Evolutionary conservation across 2,888 invertebrate species (phyloP).

Genomic region (Drosophila paranaensis): DNA sequence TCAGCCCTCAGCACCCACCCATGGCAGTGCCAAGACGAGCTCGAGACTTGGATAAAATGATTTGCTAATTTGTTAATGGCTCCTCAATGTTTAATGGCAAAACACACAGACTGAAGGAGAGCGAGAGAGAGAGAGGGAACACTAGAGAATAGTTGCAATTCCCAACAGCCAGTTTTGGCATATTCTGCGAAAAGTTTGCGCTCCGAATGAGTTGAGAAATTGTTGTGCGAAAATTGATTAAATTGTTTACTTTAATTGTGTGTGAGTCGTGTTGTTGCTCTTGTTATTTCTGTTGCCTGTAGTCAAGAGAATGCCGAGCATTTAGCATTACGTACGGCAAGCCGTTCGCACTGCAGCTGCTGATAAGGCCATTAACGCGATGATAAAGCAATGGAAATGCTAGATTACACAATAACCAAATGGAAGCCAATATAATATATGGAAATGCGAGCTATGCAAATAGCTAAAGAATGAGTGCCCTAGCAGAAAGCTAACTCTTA

Average conservation of each 20-base stretch:
- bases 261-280: slow-evolving; percentile 15
- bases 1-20: background rate
- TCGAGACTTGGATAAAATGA: slow-evolving; percentile 43
- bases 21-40: slow-evolving; percentile 8
- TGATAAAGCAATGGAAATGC: slow-evolving; percentile 30
- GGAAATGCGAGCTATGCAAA: background rate
- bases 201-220: slow-evolving; percentile 46
- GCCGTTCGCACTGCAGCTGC: slow-evolving; percentile 29
- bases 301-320: background rate
- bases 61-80: slow-evolving; percentile 71
- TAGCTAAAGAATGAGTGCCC: slow-evolving; percentile 3
- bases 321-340: slow-evolving; percentile 13
- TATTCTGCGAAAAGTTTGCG: slow-evolving; percentile 39
- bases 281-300: background rate
- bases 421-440: background rate
- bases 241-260: slow-evolving; percentile 57
- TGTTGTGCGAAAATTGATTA: slow-evolving; percentile 49
- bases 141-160: slow-evolving; percentile 21
- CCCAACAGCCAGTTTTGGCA: slow-evolving; percentile 34
- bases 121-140: background rate
- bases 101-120: slow-evolving; percentile 10
- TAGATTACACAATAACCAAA: slow-evolving; percentile 21
- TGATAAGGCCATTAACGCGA: slow-evolving; percentile 30
- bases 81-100: slow-evolving; percentile 63
- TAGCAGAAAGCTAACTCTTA: background rate